phyloP scores from a whole-genome alignment of 92 coral and sea anemone genomes.

The Siderastrea siderea region DNA sequence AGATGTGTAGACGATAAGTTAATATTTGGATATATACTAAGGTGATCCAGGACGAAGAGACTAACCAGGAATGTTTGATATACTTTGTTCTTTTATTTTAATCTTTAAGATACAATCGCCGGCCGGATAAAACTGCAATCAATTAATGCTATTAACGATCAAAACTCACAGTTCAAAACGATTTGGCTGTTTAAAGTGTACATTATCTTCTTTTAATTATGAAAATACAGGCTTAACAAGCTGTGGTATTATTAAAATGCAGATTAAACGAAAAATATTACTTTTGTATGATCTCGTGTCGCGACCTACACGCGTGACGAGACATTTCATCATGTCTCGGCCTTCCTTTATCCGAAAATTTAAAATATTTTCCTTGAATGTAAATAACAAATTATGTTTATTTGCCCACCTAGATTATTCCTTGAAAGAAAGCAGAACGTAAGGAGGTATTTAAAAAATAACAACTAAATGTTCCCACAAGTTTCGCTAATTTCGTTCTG shows the following conservation, averaged over 20 bases:
- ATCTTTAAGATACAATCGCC: not conserved
- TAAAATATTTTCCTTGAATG: not conserved
- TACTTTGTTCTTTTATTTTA: not conserved
- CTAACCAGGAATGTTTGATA: not conserved
- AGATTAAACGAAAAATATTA: not conserved
- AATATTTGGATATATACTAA: not conserved
- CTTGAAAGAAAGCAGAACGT: not conserved
- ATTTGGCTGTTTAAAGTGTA: conserved; percentile 1
- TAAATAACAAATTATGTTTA: not conserved
- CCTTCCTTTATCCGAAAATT: not conserved
- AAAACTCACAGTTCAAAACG: not conserved
- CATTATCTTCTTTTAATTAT: not conserved
- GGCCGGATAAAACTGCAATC: not conserved
- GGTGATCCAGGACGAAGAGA: not conserved
- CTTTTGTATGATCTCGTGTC: not conserved
- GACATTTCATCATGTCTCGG: not conserved
- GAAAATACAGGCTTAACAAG: conserved; percentile 2
- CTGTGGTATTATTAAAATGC: conserved; percentile 23
- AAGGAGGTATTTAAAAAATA: not conserved
- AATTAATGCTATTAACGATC: not conserved
- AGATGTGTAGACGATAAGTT: not conserved
- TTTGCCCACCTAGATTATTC: not conserved
- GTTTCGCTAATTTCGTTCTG: too few relatives aligned
- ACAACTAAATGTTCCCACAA: not conserved
- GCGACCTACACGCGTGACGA: not conserved